Evolutionary conservation across 2,888 invertebrate species (phyloP), one percentile per base, ranked within the genome.

Genomic region (Dolichomitus sp.): DNA sequence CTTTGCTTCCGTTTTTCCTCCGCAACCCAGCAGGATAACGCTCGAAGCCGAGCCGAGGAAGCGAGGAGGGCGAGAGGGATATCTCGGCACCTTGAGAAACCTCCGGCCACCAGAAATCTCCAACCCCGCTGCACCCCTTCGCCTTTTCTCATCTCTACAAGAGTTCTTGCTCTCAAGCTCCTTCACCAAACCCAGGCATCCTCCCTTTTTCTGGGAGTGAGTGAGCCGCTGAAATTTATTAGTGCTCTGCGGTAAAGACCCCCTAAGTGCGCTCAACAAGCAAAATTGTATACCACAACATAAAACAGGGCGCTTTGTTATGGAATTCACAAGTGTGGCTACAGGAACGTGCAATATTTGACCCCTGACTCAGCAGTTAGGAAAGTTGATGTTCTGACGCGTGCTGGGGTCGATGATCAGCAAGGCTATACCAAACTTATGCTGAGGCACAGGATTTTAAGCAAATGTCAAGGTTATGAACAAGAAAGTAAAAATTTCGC

Each of bases 1-100:
- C 63, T 75, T 82, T 79, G 27, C 70, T 61, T 66, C 65, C 78
- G 54, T 74, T 65, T 74, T 68, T 65, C 61, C 40, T 30, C 7
- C 40, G 30, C 72, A 48, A 50, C 61, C 68, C 77, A 50, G 59
- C 66, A 40, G 70, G 42, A 74, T 74, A 69, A 69, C 61, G 66
- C 75, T 48, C 45, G 65, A 48, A 77, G 52, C 33, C 45, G 33
- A 19, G 52, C 37, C 37, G 37, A 37, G 70, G 52, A 73, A 37
- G 17, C 52, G 14, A 14, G 59, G n/a, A 37, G 14, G 37, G 73
- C 48, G 27, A 45, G 50, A 12, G 45, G 66, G n/a, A 72, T 66
- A 66, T 72, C 61, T 54, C 65, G 33, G 30, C 45, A 72, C 63
- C 27, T 17, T 30, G 72, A 54, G 63, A 57, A 74, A 69, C n/a